Base-by-base conservation (phyloP, 2,888 invertebrate species). In the Strigamia transsilvanica region DNA sequence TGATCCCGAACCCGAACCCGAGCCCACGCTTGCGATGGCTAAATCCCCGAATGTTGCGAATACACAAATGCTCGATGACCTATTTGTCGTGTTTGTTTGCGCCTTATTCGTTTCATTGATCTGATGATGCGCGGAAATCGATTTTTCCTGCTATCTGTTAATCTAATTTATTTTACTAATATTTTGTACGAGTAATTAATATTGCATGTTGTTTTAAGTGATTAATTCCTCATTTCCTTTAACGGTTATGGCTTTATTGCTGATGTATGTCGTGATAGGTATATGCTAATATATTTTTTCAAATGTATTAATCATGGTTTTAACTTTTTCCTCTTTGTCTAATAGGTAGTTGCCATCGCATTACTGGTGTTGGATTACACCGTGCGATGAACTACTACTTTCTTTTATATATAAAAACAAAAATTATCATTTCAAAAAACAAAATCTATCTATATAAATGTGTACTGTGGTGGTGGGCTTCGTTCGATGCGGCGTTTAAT, bases 321-420 rank as follows among this genome's bases (percentile, higher is more conserved):
- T 9, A 38, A 6, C 10, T 38, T 21, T 66, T 66, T 66, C 23
- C 12, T 23, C 12, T 66, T 66, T 66, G 18, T 66, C 23, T 1
- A 6, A 10, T 18, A 66, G 61, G 61, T 23, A 66, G 18, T 66
- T 66, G 23, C 23, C n/a, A 66, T 66, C 21, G 61, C 61, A 66
- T 23, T 66, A 23, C 61, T 66, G 61, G 61, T 66, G 61, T 66
- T 21, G 61, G 61, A 18, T 66, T n/a, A 23, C 61, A 21, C 61
- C 21, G 6, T 51, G 18, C 18, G 51, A 51, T 51, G 15, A 51
- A 38, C 38, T 38, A 38, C 38, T 38, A 0, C 38, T 38, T 51
- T 51, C 12, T 51, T 51, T 18, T 51, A 51, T 10, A 51, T 21
- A 23, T 3, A n/a, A 66, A 23, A n/a, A 66, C 18, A 23, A 21